A percentile compares a stretch with the other conserved stretches of the same genome.
phyloP scores from a whole-genome alignment of 1,140 invertebrate genomes.

The Harpegnathos saltator region DNA sequence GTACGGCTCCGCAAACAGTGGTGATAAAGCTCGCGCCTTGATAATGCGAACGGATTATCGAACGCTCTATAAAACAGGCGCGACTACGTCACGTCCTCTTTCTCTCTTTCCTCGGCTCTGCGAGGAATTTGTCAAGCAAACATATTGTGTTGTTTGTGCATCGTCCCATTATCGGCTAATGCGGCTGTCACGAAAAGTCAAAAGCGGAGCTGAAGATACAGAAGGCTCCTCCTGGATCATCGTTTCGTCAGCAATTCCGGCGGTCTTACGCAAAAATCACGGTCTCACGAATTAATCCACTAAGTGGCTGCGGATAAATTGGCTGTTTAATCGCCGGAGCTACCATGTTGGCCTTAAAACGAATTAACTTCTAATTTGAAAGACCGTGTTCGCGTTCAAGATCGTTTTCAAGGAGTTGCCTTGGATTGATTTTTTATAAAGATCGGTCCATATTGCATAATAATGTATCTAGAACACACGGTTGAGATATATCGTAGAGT shows the following conservation, averaged over 20 bases:
- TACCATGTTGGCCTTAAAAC: too few species aligned
- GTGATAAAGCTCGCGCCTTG: slow-evolving; percentile 39
- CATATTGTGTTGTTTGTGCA: slow-evolving; percentile 2
- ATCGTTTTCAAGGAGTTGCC: background rate
- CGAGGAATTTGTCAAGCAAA: background rate
- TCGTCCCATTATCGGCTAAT: background rate
- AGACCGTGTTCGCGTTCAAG: background rate
- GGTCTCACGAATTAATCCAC: too few species aligned
- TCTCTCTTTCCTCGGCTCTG: background rate
- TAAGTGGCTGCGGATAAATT: background rate
- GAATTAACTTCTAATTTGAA: background rate
- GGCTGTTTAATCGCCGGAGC: background rate
- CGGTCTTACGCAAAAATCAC: background rate
- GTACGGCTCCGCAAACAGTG: background rate
- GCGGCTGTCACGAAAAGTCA: background rate
- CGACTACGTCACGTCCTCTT: background rate
- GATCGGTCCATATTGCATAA: background rate
- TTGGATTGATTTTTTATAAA: background rate
- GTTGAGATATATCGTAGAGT: too few species aligned
- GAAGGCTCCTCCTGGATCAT: background rate
- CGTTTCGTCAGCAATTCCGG: too few species aligned
- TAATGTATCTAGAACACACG: background rate
- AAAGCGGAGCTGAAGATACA: background rate
- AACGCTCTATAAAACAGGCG: background rate
- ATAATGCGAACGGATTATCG: slow-evolving; percentile 7